phyloP scores from a whole-genome alignment of 2,888 invertebrate genomes.

The Dryadula phaetusa region DNA sequence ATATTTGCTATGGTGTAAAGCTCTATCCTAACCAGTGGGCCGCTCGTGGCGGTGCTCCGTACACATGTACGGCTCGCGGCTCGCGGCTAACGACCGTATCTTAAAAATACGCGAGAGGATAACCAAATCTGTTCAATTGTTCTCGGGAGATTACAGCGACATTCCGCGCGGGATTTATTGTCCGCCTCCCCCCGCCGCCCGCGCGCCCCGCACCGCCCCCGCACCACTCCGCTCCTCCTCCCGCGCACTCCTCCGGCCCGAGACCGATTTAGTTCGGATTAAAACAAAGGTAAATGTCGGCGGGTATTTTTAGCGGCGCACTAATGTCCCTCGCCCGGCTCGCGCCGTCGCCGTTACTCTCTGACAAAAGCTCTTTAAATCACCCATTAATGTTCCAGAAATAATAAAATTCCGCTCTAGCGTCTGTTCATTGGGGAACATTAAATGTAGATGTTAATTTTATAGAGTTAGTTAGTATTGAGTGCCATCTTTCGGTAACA shows the following conservation, averaged over 20 bases:
- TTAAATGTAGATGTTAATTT: slow-evolving; percentile 3
- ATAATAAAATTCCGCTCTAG: slow-evolving; percentile 22
- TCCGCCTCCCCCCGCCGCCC: slow-evolving; percentile 45
- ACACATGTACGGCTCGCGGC: slow-evolving; percentile 47
- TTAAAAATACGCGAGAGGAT: slow-evolving; percentile 44
- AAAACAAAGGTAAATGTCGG: slow-evolving; percentile 74
- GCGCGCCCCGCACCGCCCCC: background rate
- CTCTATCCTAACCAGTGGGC: background rate
- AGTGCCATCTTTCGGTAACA: no score
- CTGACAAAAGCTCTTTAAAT: slow-evolving; percentile 40
- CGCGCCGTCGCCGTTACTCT: slow-evolving; percentile 28
- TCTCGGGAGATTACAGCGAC: slow-evolving; percentile 58
- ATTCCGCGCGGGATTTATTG: slow-evolving; percentile 66
- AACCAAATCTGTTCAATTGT: slow-evolving; percentile 59
- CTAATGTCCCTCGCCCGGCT: slow-evolving; percentile 33
- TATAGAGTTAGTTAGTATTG: background rate
- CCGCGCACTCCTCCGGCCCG: slow-evolving; percentile 20
- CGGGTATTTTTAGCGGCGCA: slow-evolving; percentile 47
- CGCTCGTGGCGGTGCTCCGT: background rate
- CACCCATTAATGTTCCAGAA: slow-evolving; percentile 34
- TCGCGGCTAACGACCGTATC: slow-evolving; percentile 51
- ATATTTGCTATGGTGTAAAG: no score
- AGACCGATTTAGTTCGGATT: slow-evolving; percentile 55
- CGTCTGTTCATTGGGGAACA: slow-evolving; percentile 5
- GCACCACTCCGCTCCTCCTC: slow-evolving; percentile 12